Conservation (phyloP, 2,113 vertebrate species). For the Rafetus swinhoei region DNA sequence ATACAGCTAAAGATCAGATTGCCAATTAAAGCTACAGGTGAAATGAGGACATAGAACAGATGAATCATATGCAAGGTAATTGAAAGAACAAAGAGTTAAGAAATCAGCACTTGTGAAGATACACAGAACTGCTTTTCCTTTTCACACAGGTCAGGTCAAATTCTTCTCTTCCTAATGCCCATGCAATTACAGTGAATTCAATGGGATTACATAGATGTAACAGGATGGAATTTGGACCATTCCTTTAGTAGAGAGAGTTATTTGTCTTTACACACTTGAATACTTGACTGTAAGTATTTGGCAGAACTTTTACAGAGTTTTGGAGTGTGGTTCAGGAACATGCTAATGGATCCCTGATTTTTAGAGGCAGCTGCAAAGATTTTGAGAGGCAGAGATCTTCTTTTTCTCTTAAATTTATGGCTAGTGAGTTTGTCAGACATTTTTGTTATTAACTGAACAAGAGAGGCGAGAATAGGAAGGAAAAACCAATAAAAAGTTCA, state of each 20-base stretch:
- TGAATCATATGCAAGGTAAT: background rate
- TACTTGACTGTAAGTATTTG: background rate
- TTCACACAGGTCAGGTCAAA: background rate
- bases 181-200: background rate
- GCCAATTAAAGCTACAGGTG: conserved; percentile 9
- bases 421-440: background rate
- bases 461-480: background rate
- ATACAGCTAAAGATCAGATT: conserved; percentile 28
- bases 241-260: background rate
- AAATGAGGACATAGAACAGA: background rate
- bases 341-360: background rate
- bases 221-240: background rate
- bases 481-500: background rate
- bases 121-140: background rate
- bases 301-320: background rate
- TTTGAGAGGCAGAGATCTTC: background rate
- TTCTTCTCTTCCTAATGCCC: background rate
- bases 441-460: background rate
- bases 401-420: background rate
- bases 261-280: background rate
- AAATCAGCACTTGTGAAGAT: background rate
- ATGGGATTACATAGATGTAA: background rate
- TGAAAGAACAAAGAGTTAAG: background rate
- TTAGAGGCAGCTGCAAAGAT: background rate
- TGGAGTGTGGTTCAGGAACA: too few relatives aligned